Evolutionary conservation across 2,888 invertebrate genomes (phyloP).

Genomic region (Pheosia tremula): DNA sequence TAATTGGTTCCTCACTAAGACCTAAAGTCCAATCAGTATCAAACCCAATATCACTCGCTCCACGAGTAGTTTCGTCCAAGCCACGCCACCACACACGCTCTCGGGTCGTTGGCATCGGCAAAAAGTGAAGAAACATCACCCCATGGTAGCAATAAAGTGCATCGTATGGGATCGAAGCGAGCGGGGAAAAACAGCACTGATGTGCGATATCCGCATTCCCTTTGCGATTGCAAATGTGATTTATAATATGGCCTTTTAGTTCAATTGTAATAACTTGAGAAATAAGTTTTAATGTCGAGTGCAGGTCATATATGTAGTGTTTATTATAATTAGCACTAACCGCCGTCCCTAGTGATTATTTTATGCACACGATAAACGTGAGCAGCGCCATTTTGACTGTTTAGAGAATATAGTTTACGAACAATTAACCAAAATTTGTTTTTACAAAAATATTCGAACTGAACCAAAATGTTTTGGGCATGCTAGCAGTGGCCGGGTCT

Average conservation of each 20-base stretch:
- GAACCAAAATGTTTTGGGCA: no score
- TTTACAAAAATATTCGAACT: no score
- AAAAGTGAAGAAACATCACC: constrained; percentile 43
- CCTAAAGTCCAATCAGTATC: background rate
- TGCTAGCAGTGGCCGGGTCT: no score
- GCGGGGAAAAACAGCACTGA: background rate
- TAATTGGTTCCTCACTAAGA: background rate
- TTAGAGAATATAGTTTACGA: no score
- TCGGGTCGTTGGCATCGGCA: constrained; percentile 44
- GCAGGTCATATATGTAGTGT: background rate
- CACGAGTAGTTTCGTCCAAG: background rate
- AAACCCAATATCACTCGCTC: background rate
- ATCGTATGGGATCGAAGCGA: constrained; percentile 1
- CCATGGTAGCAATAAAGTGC: background rate
- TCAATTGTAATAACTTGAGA: background rate
- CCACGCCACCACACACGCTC: background rate
- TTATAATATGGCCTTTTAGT: background rate
- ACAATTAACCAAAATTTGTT: no score
- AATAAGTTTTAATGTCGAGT: background rate
- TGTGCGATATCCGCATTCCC: constrained; percentile 10
- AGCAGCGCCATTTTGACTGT: no score
- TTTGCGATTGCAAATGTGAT: background rate
- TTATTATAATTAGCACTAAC: no score
- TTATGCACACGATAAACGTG: no score
- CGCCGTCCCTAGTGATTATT: no score